A percentile compares a stretch with the other conserved stretches of the same genome.
Evolutionary conservation across 2,888 invertebrate species (phyloP).

Genomic region (Pheosia tremula): DNA sequence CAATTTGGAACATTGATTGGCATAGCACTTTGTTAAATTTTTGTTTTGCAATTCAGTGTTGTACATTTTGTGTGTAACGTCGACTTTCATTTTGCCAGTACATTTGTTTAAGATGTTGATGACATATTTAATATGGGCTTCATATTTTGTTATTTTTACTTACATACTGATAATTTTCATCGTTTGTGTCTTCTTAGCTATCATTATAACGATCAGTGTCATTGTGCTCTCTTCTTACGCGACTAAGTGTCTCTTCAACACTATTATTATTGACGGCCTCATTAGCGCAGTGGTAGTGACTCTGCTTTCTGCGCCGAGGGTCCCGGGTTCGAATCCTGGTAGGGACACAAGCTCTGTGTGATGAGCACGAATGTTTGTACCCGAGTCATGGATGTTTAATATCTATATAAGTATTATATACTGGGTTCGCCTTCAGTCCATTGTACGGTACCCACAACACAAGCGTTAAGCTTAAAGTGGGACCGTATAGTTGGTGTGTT

Average conservation of each 20-base stretch:
- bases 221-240: conserved; percentile 74
- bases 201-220: conserved; percentile 77
- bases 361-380: too few relatives aligned
- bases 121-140: conserved; percentile 72
- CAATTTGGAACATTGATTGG: conserved; percentile 57
- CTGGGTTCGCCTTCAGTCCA: too few relatives aligned
- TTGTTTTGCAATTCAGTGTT: conserved; percentile 81
- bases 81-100: conserved; percentile 71
- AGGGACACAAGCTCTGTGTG: too few relatives aligned
- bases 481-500: too few relatives aligned
- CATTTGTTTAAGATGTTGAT: conserved; percentile 62
- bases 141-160: conserved; percentile 66
- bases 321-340: too few relatives aligned
- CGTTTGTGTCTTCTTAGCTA: conserved; percentile 80
- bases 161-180: conserved; percentile 61
- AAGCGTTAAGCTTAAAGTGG: too few relatives aligned
- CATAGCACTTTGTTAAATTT: conserved; percentile 77
- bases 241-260: conserved; percentile 55
- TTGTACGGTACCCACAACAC: too few relatives aligned
- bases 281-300: too few relatives aligned
- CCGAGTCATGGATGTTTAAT: too few relatives aligned
- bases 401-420: too few relatives aligned
- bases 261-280: too few relatives aligned
- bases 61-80: conserved; percentile 78
- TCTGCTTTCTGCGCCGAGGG: too few relatives aligned